Conservation (phyloP, 2,888 invertebrate species). For the Epinotia bilunana region DNA sequence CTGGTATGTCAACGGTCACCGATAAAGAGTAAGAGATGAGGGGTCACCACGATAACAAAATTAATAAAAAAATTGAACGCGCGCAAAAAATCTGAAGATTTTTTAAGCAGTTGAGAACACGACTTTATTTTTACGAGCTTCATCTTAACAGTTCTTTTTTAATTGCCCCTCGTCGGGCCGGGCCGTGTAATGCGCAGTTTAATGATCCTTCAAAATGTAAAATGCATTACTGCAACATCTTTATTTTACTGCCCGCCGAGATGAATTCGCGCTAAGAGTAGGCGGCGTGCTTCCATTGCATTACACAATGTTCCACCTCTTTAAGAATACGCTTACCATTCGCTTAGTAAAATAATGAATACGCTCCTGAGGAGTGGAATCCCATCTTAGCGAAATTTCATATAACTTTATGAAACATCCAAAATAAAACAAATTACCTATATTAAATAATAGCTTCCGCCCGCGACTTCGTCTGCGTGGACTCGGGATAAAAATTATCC, state of each 20-base stretch:
- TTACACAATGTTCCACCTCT: constrained; percentile 38
- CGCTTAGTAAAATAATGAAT: neutral
- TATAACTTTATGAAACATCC: neutral
- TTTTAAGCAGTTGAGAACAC: constrained; percentile 81
- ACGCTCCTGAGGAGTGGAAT: neutral
- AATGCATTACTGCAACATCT: constrained; percentile 81
- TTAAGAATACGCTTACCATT: constrained; percentile 31
- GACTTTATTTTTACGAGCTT: constrained; percentile 79
- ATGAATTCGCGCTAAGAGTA: constrained; percentile 60
- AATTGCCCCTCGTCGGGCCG: constrained; percentile 78
- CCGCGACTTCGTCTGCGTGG: no score
- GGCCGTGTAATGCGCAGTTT: constrained; percentile 79
- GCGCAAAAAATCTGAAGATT: constrained; percentile 68
- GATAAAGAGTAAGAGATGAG: constrained; percentile 53
- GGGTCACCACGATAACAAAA: constrained; percentile 63
- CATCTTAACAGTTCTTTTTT: constrained; percentile 81
- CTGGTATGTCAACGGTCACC: constrained; percentile 45
- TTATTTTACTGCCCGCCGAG: constrained; percentile 70
- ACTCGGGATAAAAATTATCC: no score
- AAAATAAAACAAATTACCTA: no score
- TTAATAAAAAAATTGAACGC: constrained; percentile 71
- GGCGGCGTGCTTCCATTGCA: constrained; percentile 53
- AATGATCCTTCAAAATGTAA: constrained; percentile 83
- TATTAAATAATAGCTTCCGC: no score
- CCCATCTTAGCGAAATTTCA: neutral